Conservation (phyloP, 2,888 invertebrate genomes). For the Glaucopsyche alexis region DNA sequence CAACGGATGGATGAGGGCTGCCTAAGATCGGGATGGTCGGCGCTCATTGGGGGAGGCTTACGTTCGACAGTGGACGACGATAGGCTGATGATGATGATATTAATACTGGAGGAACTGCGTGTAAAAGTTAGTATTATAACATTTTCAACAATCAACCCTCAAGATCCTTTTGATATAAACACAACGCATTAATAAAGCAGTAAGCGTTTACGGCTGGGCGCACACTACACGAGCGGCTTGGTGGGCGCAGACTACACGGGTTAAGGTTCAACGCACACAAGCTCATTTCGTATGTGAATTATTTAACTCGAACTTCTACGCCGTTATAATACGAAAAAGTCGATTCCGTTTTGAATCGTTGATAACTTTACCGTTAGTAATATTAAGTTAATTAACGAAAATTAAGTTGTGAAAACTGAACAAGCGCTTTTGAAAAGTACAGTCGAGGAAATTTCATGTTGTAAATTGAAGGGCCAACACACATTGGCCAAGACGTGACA, state of each 20-base stretch:
- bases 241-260: not conserved
- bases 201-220: slow-evolving; percentile 1
- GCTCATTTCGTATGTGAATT: not conserved
- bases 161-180: not conserved
- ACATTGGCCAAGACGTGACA: no score
- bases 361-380: not conserved
- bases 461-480: no score
- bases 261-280: not conserved
- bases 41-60: no score
- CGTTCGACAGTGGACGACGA: no score
- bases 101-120: no score
- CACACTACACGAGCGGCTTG: slow-evolving; percentile 19
- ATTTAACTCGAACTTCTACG: not conserved
- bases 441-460: no score
- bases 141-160: slow-evolving; percentile 1
- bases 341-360: not conserved
- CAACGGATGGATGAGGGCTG: no score
- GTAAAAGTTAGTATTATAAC: not conserved
- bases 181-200: slow-evolving; percentile 20
- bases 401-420: no score
- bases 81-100: no score
- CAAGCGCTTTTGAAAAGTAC: no score
- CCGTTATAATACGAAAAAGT: not conserved
- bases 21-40: no score
- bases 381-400: no score